Evolutionary conservation across 2,888 invertebrate species (phyloP), one percentile per base, ranked within the genome.

Genomic region (Empis livida): DNA sequence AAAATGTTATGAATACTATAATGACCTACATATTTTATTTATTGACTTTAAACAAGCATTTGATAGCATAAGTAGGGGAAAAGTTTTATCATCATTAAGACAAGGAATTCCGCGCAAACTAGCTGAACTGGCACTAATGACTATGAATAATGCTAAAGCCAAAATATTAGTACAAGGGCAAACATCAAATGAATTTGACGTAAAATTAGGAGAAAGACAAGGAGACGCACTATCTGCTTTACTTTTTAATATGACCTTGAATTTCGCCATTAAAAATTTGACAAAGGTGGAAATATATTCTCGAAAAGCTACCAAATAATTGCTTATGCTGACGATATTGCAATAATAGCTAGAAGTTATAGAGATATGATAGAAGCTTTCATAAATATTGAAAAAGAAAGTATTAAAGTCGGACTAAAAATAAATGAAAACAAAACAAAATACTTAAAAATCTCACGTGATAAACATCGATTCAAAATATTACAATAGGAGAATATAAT

Each of bases 1-100:
- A 27, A 44, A 44, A 37, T 37, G 37, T 9, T 44, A n/a, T 35
- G 44, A 37, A 37, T 16, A 44, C 23, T 37, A 44, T 35, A 44
- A 15, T 3, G 44, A 44, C 17, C 10, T 44, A 16, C 38, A 44
- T 17, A 35, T 37, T 15, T 15, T 44, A 10, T 44, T 44, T 17
- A 37, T 35, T 9, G 43, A 43, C 17, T 43, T 43, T 31, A 43
- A 43, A 14, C 14, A 43, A 43, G 43, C 14, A 27, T 37, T 37
- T 13, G 35, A 44, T 23, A 37, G 35, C 32, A 31, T 44, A 10
- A 35, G 37, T 44, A 10, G 44, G 13, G 11, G 13, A 35, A 15
- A 35, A 37, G 15, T 44, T 11, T n/a, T 30, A n/a, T 9, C 35
- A 37, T 16, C 11, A 15, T 2, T 39, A 31, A 42, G 40, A 27